Evolutionary conservation across 2,113 vertebrate genomes (phyloP), one percentile per base, ranked within the genome.

Genomic region (Thomomys bottae): DNA sequence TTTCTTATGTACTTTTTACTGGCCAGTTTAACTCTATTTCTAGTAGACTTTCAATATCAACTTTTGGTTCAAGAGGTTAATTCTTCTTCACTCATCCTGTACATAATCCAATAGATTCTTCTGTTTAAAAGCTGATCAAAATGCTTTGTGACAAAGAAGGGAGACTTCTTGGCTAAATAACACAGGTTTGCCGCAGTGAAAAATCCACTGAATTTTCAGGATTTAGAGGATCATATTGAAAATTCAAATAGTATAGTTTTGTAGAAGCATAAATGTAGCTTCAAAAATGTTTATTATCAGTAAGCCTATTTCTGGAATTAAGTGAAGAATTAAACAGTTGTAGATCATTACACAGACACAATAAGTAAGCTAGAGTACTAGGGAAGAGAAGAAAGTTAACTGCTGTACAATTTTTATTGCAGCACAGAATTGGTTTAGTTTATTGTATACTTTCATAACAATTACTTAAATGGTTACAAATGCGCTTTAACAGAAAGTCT

Each of bases 121-220:
- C 45, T 64, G 76, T 86, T 88, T 82, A 38, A 85, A 95, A 93
- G 61, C 26, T 85, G 64, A 88, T 78, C 54, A 81, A 81, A 95
- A 90, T 85, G 68, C 68, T 85, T 80, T 78, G 54, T 59, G 67
- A 80, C 5, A 66, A 93, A 63, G 45, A 77, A 79, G 40, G 49
- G 24, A 90, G 67, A 34, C 12, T 90, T 82, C 32, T 89, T 87
- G 68, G 80, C 34, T 59, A 14, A 63, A 14, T 12, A 82, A 73
- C 17, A 28, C 21, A 70, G 42, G 32, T 45, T 59, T 14, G 18
- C 82, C 26, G 40, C 49, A 83, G 63, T 92, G 54, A 64, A 91
- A 94, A 89, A 66, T 80, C 9, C 38, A 83, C 10, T 70, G 68
- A 11, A 38, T 80, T 93, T 93, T 93, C n/a, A 90, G 72, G 24